Evolutionary conservation across 1,140 invertebrate species (phyloP).

Genomic region (Nasonia vitripennis): DNA sequence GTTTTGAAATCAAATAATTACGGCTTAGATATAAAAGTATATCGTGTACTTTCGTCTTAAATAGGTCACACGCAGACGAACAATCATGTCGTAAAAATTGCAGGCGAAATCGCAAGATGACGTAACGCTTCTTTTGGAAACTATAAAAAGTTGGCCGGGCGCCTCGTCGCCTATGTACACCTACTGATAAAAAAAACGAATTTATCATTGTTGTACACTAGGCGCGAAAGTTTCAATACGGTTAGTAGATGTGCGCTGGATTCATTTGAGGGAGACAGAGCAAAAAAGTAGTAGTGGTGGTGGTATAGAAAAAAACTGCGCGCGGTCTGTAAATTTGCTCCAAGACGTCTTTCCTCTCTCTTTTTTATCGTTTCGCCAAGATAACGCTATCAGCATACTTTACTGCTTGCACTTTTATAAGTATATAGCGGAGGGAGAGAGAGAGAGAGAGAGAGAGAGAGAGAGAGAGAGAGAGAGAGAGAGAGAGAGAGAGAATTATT

Average conservation of each 20-base stretch:
- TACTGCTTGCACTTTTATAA: slow-evolving; percentile 75
- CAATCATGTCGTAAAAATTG: slow-evolving; percentile 36
- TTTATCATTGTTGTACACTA: slow-evolving; percentile 50
- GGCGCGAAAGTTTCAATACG: slow-evolving; percentile 54
- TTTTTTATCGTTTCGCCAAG: slow-evolving; percentile 71
- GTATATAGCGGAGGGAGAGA: slow-evolving; percentile 58
- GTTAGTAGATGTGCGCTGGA: slow-evolving; percentile 54
- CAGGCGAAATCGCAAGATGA: neutral
- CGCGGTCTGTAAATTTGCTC: slow-evolving; percentile 49
- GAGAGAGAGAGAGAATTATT: slow-evolving; percentile 68
- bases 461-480: slow-evolving; percentile 59
- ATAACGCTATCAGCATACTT: slow-evolving; percentile 74
- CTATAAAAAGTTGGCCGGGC: slow-evolving; percentile 33
- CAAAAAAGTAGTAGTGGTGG: slow-evolving; percentile 14
- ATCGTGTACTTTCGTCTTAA: neutral
- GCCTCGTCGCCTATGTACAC: slow-evolving; percentile 9
- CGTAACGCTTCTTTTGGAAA: slow-evolving; percentile 36
- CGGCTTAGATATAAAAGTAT: neutral
- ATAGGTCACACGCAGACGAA: neutral
- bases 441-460: slow-evolving; percentile 57
- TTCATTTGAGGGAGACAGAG: slow-evolving; percentile 39
- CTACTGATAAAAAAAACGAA: slow-evolving; percentile 52
- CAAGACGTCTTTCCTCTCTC: slow-evolving; percentile 44
- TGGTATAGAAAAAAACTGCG: slow-evolving; percentile 38
- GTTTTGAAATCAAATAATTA: slow-evolving; percentile 19